Evolutionary conservation across 2,888 invertebrate genomes (phyloP), one percentile per base, ranked within the genome.

Genomic region (Pandemis heparana): DNA sequence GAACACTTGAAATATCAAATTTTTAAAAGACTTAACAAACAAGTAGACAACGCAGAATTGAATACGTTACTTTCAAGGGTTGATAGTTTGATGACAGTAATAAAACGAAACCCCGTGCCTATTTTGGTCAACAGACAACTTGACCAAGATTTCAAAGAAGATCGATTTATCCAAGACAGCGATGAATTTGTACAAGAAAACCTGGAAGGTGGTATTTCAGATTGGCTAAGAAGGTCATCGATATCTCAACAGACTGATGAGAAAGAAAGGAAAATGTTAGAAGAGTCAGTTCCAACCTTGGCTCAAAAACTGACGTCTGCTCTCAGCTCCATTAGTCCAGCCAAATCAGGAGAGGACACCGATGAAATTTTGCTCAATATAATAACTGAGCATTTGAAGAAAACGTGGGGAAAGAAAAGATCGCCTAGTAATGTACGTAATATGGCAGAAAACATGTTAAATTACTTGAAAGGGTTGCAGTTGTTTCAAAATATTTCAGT

Each of bases 1-100:
- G 87, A 88, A 76, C 82, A 87, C 79, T 77, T 89, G n/a, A 87
- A 86, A 70, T 87, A 86, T 75, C 86, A 87, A 78, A 75, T 88
- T 0, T 87, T 83, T 67, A 84, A 83, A 72, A 83, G 81, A 76
- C 64, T 86, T 0, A 82, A 82, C 68, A 85, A 81, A 70, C 32
- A 81, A 3, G 66, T 84, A 7, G 79, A 82, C 23, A 61, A 65
- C 1, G 73, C 79, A 14, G 76, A 80, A 32, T 72, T 88, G 51
- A 56, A 76, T 2, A 41, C 51, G 10, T 75, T 81, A 16, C 79
- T 83, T 67, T 60, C 77, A 2, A 77, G 78, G 16, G 78, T 81
- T 3, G 76, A 79, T 16, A 63, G 75, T 3, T 76, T 89, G 14
- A 81, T 84, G 75, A 74, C 5, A 59, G 75, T n/a, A 75, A 56